Evolutionary conservation across 92 coral and sea anemone genomes (phyloP).

Genomic region (Ricordea florida): DNA sequence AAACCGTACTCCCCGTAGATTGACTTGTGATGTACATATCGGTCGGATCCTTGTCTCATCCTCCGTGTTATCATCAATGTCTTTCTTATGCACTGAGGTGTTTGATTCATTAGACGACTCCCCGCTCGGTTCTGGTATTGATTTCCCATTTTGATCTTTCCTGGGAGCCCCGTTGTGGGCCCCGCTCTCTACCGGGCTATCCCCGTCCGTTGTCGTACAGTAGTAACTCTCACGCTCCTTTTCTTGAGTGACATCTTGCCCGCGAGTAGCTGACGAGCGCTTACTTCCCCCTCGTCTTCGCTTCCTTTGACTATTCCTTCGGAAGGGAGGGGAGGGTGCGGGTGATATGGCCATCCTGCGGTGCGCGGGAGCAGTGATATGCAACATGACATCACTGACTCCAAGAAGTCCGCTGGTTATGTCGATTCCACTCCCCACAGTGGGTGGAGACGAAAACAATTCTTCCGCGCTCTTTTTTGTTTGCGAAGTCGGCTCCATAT

Average conservation of each 20-base stretch:
- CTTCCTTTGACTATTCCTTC: conserved; percentile 56
- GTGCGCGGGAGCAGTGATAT: conserved; percentile 82
- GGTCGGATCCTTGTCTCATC: neutral
- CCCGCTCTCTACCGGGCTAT: conserved; percentile 65
- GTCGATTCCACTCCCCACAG: conserved; percentile 43
- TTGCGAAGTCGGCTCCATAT: conserved; percentile 2
- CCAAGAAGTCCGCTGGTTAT: conserved; percentile 83
- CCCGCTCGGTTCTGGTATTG: neutral
- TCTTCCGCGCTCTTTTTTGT: conserved; percentile 37
- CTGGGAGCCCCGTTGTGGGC: neutral
- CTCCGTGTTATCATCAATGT: neutral
- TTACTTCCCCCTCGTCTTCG: conserved; percentile 54
- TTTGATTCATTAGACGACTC: conserved; percentile 38
- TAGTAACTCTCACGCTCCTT: conserved; percentile 67
- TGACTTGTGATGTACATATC: neutral
- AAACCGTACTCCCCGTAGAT: neutral
- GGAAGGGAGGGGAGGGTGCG: conserved; percentile 69
- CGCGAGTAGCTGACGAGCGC: conserved; percentile 10
- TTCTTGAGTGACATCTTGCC: conserved; percentile 55
- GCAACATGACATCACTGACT: conserved; percentile 85
- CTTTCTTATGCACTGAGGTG: conserved; percentile 1
- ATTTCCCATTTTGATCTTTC: neutral
- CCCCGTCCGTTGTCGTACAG: conserved; percentile 72
- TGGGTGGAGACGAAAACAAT: conserved; percentile 44
- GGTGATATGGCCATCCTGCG: conserved; percentile 98